Evolutionary conservation across 2,888 invertebrate genomes (phyloP).

Genomic region (Fabriciana adippe): DNA sequence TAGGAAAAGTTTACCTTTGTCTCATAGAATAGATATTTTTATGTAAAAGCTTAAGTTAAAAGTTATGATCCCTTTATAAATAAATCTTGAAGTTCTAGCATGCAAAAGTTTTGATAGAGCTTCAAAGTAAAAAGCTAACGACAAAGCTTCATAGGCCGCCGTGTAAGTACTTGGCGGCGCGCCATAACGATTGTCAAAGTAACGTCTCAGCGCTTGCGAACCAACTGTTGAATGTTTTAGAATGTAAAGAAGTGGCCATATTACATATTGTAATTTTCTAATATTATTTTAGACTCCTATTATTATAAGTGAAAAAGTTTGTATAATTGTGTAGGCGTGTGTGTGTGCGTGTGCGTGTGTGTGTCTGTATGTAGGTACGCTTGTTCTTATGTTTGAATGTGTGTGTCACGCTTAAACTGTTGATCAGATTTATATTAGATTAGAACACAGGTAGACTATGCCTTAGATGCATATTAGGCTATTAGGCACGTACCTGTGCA

Average conservation of each 20-base stretch:
- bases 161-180: constrained; percentile 20
- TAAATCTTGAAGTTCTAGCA: constrained; percentile 15
- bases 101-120: constrained; percentile 13
- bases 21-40: constrained; percentile 16
- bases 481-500: no score
- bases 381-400: no score
- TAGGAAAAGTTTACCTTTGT: constrained; percentile 23
- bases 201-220: constrained; percentile 9
- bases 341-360: no score
- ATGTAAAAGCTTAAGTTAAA: constrained; percentile 9
- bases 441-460: no score
- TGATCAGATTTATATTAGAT: no score
- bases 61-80: constrained; percentile 9
- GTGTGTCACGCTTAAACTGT: no score
- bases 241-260: background rate
- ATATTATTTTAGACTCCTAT: background rate
- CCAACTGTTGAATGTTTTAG: constrained; percentile 24
- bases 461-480: no score
- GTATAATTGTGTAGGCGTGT: no score
- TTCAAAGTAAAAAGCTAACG: constrained; percentile 3
- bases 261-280: background rate
- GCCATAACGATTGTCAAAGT: constrained; percentile 21
- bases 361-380: no score
- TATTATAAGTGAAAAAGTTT: no score
- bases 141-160: constrained; percentile 10